Conservation (phyloP, 2,888 invertebrate genomes). For the Anarsia innoxiella region DNA sequence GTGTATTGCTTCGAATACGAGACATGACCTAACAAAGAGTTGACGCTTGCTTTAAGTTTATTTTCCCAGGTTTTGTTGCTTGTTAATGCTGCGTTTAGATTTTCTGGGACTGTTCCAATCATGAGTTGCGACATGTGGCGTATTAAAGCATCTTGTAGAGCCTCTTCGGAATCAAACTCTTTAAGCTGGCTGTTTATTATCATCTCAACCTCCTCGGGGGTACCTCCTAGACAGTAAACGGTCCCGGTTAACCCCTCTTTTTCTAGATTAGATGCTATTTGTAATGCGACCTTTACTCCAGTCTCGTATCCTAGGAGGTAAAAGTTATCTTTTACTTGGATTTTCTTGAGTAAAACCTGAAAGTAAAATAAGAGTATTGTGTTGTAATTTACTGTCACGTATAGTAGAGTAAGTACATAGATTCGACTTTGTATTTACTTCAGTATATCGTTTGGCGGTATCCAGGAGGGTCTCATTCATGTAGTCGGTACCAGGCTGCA, state of each 20-base stretch:
- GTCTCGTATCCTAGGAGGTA: constrained; percentile 41
- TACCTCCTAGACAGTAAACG: constrained; percentile 35
- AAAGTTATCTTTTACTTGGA: constrained; percentile 16
- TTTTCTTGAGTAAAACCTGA: constrained; percentile 30
- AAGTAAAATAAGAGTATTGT: constrained; percentile 7
- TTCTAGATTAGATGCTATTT: constrained; percentile 39
- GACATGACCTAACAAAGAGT: constrained; percentile 26
- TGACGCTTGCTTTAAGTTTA: constrained; percentile 25
- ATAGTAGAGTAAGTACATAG: too few relatives aligned
- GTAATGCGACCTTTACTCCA: constrained; percentile 35
- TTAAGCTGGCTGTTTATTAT: constrained; percentile 23
- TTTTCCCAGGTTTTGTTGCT: constrained; percentile 18
- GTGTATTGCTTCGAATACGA: constrained; percentile 37
- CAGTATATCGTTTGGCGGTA: constrained; percentile 30
- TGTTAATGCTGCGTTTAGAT: constrained; percentile 13
- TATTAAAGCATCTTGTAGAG: constrained; percentile 26
- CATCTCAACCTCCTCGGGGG: constrained; percentile 27
- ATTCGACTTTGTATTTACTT: too few relatives aligned
- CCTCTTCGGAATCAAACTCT: constrained; percentile 20
- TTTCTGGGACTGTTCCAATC: constrained; percentile 11
- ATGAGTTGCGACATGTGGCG: constrained; percentile 26
- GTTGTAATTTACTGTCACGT: too few relatives aligned
- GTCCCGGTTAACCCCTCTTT: constrained; percentile 32
- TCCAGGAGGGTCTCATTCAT: constrained; percentile 29
- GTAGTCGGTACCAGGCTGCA: constrained; percentile 39